Percentiles rank a stretch among this genome's conserved stretches.
Evolutionary conservation across 2,113 vertebrate genomes (phyloP).

Genomic region (Epinephelus fuscoguttatus): DNA sequence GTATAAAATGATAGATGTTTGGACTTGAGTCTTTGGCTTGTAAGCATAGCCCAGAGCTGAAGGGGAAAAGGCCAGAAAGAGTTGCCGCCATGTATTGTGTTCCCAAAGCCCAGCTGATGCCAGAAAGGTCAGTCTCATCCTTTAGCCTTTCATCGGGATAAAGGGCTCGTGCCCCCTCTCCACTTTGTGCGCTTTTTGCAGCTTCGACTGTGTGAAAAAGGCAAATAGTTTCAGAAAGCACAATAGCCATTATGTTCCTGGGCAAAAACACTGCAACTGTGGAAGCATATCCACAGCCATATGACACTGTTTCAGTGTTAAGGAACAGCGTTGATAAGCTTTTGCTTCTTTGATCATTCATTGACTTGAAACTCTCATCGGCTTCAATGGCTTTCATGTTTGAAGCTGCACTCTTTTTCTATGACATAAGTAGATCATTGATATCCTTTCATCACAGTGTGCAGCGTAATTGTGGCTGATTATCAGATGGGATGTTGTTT

Average conservation of each 20-base stretch:
- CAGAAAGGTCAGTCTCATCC: slow-evolving; percentile 79
- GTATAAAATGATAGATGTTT: slow-evolving; percentile 77
- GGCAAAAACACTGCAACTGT: slow-evolving; percentile 56
- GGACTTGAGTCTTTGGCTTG: slow-evolving; percentile 77
- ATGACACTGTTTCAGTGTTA: slow-evolving; percentile 65
- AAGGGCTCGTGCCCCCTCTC: slow-evolving; percentile 69
- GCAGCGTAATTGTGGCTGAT: slow-evolving; percentile 74
- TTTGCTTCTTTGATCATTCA: slow-evolving; percentile 75
- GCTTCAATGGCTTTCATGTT: slow-evolving; percentile 77
- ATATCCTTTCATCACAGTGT: slow-evolving; percentile 76
- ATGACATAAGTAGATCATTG: slow-evolving; percentile 81
- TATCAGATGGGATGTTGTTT: slow-evolving; percentile 75
- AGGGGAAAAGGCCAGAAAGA: slow-evolving; percentile 79
- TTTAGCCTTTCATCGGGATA: slow-evolving; percentile 81
- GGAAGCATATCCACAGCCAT: slow-evolving; percentile 53
- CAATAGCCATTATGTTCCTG: slow-evolving; percentile 77
- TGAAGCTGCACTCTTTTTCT: slow-evolving; percentile 75
- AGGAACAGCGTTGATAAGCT: slow-evolving; percentile 75
- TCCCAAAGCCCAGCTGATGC: slow-evolving; percentile 80
- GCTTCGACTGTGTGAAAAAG: slow-evolving; percentile 71
- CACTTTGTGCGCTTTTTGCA: slow-evolving; percentile 71
- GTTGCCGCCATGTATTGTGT: slow-evolving; percentile 74
- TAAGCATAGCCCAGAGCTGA: slow-evolving; percentile 78
- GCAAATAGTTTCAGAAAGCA: slow-evolving; percentile 73
- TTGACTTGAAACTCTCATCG: slow-evolving; percentile 72